Evolutionary conservation across 1,140 invertebrate species (phyloP).

Genomic region (Nasonia giraulti): DNA sequence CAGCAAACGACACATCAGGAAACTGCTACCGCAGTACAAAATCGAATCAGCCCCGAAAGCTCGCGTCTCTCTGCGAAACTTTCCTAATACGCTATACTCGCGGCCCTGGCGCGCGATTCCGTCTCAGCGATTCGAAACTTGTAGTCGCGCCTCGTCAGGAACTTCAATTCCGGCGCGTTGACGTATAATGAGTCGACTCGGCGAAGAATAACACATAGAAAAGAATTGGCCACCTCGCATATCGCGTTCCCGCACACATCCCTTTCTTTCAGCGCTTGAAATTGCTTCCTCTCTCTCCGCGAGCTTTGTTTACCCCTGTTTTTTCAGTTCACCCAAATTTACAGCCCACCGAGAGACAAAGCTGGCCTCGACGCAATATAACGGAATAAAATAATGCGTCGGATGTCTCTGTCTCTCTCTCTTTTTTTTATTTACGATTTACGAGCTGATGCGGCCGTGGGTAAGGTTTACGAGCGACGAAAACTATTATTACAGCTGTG

Average conservation of each 20-base stretch:
- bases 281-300: neutral
- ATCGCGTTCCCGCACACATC: no score
- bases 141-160: neutral
- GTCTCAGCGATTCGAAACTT: constrained; percentile 38
- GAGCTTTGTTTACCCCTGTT: neutral
- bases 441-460: no score
- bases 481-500: no score
- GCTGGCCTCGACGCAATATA: no score
- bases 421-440: neutral
- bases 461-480: no score
- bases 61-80: neutral
- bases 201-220: neutral
- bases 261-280: neutral
- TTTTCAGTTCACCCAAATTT: no score
- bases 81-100: constrained; percentile 21
- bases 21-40: neutral
- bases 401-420: neutral
- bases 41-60: neutral
- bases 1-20: neutral
- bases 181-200: constrained; percentile 15
- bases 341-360: no score
- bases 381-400: no score
- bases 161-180: constrained; percentile 22
- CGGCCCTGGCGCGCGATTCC: neutral
- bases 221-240: neutral